Percentiles rank a stretch among this genome's conserved stretches.
Conservation (phyloP, 2,888 invertebrate genomes). For the Melieria omissa region DNA sequence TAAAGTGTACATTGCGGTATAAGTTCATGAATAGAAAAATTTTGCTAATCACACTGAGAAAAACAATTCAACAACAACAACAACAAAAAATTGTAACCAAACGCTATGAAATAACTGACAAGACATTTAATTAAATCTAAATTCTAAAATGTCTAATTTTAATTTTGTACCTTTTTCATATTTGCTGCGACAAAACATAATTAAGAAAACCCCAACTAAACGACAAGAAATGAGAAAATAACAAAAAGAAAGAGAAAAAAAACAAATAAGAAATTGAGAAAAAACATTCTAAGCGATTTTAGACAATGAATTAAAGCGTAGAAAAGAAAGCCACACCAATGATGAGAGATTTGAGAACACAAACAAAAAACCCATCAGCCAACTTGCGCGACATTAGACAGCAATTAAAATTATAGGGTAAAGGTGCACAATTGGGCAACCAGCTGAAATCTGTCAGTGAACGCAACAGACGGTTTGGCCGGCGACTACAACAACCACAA, state of each 20-base stretch:
- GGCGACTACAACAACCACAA: too few relatives aligned
- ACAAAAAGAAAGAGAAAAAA: background rate
- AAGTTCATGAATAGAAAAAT: background rate
- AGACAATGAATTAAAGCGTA: conserved; percentile 31
- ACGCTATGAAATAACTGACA: background rate
- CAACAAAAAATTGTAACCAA: background rate
- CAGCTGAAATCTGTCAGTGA: too few relatives aligned
- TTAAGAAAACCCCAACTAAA: background rate
- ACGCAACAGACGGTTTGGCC: too few relatives aligned
- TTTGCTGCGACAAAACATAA: background rate
- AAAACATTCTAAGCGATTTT: conserved; percentile 30
- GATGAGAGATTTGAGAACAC: background rate
- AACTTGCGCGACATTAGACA: too few relatives aligned
- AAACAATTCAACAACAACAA: background rate
- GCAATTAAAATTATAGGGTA: too few relatives aligned
- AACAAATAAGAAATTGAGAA: conserved; percentile 1
- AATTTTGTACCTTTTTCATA: conserved; percentile 39
- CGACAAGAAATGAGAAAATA: background rate
- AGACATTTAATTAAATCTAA: too few relatives aligned
- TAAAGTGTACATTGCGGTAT: background rate
- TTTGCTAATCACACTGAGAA: background rate
- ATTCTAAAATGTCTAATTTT: conserved; percentile 51
- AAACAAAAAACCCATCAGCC: background rate
- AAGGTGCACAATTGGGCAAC: too few relatives aligned
- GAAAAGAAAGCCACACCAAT: background rate